Evolutionary conservation across 2,888 invertebrate genomes (phyloP), one percentile per base, ranked within the genome.

Genomic region (Rotaria magnacalcarata): DNA sequence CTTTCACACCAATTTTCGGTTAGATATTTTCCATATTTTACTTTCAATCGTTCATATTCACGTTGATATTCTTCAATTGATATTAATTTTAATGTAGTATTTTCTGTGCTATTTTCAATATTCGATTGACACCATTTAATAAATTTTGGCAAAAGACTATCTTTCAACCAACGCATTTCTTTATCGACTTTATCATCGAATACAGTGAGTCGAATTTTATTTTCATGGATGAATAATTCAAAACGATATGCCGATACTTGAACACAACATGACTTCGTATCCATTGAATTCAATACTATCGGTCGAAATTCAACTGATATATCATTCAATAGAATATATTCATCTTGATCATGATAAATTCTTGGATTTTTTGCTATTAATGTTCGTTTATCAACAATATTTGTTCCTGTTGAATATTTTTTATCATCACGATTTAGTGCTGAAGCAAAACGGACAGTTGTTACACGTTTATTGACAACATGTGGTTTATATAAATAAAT

Each of bases 1-100:
- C 93, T 94, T 91, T 96, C 96, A 10, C 95, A 94, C 97, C 97
- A 98, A 88, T 94, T 93, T 94, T 95, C 47, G 1, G 47, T 80
- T n/a, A 80, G 47, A 47, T 80, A 80, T 47, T 80, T 80, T 80
- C 75, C 75, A 47, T 80, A 80, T 80, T 80, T 80, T 43, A 24
- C 10, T 80, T 80, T 80, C 27, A 80, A 80, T 8, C 47, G 47
- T 80, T 80, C 75, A 80, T 80, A 80, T 80, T 80, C 43, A 24
- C 11, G 41, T 80, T 80, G 75, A 80, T 80, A 80, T 47, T 80
- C 43, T 47, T 41, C 47, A 47, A 80, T 80, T 16, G 41, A 47
- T 47, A 80, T 80, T 43, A 80, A 47, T 80, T 80, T 80, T 24
- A 80, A 47, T 47, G 75, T 80, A 11, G 75, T 80, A 47, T 80